A percentile compares a stretch with the other conserved stretches of the same genome.
Evolutionary conservation across 2,113 vertebrate genomes (phyloP).

Genomic region (Amia ocellicauda): DNA sequence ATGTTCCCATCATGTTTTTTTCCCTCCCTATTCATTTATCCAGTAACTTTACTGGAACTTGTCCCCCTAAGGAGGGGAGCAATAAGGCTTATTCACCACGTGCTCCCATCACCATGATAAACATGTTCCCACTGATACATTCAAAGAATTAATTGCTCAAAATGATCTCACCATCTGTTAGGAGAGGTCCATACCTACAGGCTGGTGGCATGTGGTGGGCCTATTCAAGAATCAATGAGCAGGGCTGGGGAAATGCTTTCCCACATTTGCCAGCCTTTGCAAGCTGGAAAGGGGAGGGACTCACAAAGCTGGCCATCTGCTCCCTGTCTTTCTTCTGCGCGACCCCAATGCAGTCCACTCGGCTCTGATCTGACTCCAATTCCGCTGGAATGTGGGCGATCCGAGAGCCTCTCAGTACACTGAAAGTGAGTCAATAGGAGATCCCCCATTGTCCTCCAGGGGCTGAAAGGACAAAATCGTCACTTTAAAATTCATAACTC

Average conservation of each 20-base stretch:
- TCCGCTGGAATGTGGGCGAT: constrained; percentile 83
- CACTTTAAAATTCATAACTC: constrained; percentile 90
- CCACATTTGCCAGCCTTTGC: too few species aligned
- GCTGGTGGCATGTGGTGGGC: constrained; percentile 86
- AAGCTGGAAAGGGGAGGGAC: constrained; percentile 82
- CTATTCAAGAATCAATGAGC: constrained; percentile 84
- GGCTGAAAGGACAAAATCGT: constrained; percentile 76
- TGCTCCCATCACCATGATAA: constrained; percentile 82
- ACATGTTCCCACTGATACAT: constrained; percentile 94
- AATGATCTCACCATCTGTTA: constrained; percentile 99
- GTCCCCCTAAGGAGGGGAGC: constrained; percentile 61
- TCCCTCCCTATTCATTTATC: constrained; percentile 41
- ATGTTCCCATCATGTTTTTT: constrained; percentile 70
- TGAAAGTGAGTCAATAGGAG: constrained; percentile 87
- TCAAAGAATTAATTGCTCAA: constrained; percentile 98
- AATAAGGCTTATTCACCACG: constrained; percentile 70
- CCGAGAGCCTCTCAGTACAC: constrained; percentile 75
- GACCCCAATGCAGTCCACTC: constrained; percentile 80
- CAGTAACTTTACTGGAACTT: constrained; percentile 35
- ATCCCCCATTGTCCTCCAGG: constrained; percentile 66
- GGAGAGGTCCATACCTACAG: constrained; percentile 88
- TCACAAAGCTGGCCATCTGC: constrained; percentile 93
- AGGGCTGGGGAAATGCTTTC: constrained; percentile 71
- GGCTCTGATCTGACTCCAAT: constrained; percentile 89
- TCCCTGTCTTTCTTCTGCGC: constrained; percentile 88